Evolutionary conservation across 1,140 invertebrate genomes (phyloP).

Genomic region (Gonatopus flavifemur): DNA sequence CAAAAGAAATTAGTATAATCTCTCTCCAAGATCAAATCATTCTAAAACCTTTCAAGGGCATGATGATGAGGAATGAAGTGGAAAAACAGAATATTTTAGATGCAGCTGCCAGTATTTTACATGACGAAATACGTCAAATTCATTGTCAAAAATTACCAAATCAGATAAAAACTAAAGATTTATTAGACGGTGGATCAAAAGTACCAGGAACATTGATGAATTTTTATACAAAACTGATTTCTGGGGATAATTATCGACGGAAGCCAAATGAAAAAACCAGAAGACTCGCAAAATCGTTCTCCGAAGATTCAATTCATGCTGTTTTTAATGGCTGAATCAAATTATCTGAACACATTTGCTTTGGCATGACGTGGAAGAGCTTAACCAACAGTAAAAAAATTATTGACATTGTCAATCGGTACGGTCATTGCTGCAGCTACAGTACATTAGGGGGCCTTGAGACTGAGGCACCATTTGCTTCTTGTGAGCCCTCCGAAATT

Average conservation of each 20-base stretch:
- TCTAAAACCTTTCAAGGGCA: neutral
- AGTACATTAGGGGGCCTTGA: slow-evolving; percentile 30
- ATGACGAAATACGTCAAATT: slow-evolving; percentile 15
- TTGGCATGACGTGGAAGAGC: slow-evolving; percentile 39
- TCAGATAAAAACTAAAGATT: slow-evolving; percentile 18
- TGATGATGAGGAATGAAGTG: neutral
- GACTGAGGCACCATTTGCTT: slow-evolving; percentile 27
- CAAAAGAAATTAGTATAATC: slow-evolving; percentile 4
- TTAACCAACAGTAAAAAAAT: slow-evolving; percentile 39
- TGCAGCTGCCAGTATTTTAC: slow-evolving; percentile 23
- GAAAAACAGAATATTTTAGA: slow-evolving; percentile 23
- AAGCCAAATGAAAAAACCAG: neutral
- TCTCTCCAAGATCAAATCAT: neutral
- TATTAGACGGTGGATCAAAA: slow-evolving; percentile 27
- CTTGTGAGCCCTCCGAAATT: slow-evolving; percentile 7
- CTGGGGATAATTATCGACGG: slow-evolving; percentile 13
- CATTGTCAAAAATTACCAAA: slow-evolving; percentile 17
- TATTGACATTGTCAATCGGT: slow-evolving; percentile 35
- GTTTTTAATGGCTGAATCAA: slow-evolving; percentile 28
- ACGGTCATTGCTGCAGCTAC: slow-evolving; percentile 38
- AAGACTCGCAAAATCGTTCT: slow-evolving; percentile 12
- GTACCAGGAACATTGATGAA: slow-evolving; percentile 8
- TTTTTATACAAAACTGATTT: slow-evolving; percentile 13
- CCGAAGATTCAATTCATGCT: slow-evolving; percentile 20
- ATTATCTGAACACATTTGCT: slow-evolving; percentile 36